Percentiles rank a stretch among this genome's conserved stretches.
Evolutionary conservation across 2,113 vertebrate genomes (phyloP).

Genomic region (Dromiciops gliroides): DNA sequence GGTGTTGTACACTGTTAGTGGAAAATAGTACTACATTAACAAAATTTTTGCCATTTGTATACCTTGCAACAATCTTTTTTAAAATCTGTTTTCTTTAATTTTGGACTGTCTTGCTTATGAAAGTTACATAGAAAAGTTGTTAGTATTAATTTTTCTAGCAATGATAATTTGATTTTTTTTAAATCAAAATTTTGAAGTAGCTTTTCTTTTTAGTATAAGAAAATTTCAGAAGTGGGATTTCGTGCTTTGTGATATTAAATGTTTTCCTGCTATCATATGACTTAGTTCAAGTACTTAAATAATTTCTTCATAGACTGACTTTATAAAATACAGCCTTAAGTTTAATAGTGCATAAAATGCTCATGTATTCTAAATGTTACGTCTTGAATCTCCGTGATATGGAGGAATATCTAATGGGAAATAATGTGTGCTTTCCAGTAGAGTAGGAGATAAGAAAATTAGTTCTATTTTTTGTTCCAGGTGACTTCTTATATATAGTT

Average conservation of each 20-base stretch:
- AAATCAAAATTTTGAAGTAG: not conserved
- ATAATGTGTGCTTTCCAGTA: not conserved
- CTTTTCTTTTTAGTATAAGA: not conserved
- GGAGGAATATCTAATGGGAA: conserved; percentile 16
- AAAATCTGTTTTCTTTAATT: not conserved
- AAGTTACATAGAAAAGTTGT: not conserved
- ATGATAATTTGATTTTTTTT: not conserved
- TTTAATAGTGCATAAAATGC: not conserved
- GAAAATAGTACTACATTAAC: conserved; percentile 21
- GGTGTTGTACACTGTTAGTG: not conserved
- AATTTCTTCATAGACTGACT: conserved; percentile 13
- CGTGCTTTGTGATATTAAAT: not conserved
- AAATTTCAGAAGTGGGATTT: conserved; percentile 28
- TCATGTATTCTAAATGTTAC: conserved; percentile 41
- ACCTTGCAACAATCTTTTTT: conserved; percentile 24
- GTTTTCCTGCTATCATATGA: conserved; percentile 14
- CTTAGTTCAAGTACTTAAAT: conserved; percentile 23
- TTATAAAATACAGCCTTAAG: conserved; percentile 7
- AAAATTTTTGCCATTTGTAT: not conserved
- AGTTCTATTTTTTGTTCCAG: not conserved
- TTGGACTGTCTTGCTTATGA: not conserved
- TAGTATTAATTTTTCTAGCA: conserved; percentile 26
- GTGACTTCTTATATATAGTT: not conserved
- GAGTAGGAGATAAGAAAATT: not conserved
- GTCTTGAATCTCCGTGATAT: not conserved